These are phyloP conservation scores for Geodia barretti DNA, from an alignment of 37 sponge, comb jelly and placozoan species.

Conservation along the genomic window DNA sequence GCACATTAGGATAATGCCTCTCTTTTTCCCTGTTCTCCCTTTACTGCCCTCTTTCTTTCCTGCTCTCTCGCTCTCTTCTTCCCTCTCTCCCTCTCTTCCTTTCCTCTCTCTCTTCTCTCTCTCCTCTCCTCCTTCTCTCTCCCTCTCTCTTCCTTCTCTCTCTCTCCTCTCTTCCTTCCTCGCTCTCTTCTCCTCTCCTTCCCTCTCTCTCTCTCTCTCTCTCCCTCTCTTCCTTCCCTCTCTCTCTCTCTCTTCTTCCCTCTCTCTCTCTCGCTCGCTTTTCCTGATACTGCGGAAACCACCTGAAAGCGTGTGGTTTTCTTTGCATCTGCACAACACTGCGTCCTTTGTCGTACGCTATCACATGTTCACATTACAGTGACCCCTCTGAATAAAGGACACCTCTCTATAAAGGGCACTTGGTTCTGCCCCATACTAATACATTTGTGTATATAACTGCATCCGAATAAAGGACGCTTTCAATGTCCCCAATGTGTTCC, in stretches of 20 bases:
- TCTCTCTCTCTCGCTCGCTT: neutral
- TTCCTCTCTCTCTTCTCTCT: neutral
- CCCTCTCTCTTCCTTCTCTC: neutral
- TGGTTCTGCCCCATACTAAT: too few relatives aligned
- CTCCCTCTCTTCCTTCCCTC: neutral
- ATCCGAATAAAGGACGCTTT: too few relatives aligned
- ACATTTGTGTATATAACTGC: too few relatives aligned
- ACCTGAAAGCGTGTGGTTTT: constrained; percentile 69
- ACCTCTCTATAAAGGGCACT: too few relatives aligned
- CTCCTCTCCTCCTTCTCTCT: neutral
- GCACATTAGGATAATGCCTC: too few relatives aligned
- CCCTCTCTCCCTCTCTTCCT: neutral
- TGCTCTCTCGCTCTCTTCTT: neutral
- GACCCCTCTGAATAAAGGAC: too few relatives aligned
- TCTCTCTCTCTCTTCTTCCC: neutral
- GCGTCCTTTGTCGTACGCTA: neutral
- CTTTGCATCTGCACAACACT: neutral
- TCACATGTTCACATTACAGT: too few relatives aligned
- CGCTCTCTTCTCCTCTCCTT: neutral
- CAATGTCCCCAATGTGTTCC: neutral
- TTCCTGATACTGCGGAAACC: constrained; percentile 61
- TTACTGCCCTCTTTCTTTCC: neutral
- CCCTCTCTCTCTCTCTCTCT: constrained; percentile 19
- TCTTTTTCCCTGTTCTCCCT: neutral
- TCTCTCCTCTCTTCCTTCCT: neutral